Base-by-base conservation (phyloP, 2,888 invertebrate genomes). In the Zhuqinia jingwanae region DNA sequence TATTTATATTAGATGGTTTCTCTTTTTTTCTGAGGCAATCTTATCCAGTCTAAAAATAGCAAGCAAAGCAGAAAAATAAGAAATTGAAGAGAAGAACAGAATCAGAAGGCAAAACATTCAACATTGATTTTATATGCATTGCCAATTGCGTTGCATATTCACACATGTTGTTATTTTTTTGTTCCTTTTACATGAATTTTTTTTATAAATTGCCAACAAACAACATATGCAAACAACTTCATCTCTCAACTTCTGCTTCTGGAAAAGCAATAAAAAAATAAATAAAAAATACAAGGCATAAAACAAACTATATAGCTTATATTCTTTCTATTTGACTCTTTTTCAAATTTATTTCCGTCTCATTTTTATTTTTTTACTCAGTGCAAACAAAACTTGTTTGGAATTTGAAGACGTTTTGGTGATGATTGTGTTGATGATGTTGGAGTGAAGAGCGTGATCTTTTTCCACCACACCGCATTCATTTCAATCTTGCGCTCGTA, bases 261-360 rank as follows among this genome's bases (percentile, higher is more conserved):
- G 81, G 81, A 81, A 81, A 81, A 68, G 81, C 22, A 81, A 81
- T 81, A 81, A 81, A 81, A 58, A 50, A 2, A n/a, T 53, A 17
- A 79, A 53, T 27, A 50, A 47, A 79, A 30, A 20, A 58, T 25
- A 36, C 36, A 36, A 8, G 8, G 36, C 36, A n/a, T n/a, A n/a
- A n/a, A n/a, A n/a, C n/a, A n/a, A n/a, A n/a, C n/a, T n/a, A n/a
- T n/a, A n/a, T n/a, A 50, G 50, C n/a, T 25, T 56, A 36, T 68
- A 47, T 75, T 75, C 22, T 53, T 53, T 15, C 5, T 27, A 13
- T n/a, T n/a, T n/a, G n/a, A n/a, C n/a, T n/a, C n/a, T n/a, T n/a
- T n/a, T n/a, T n/a, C n/a, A n/a, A n/a, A n/a, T n/a, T n/a, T n/a
- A n/a, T n/a, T n/a, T n/a, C n/a, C n/a, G n/a, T n/a, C n/a, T n/a